Evolutionary conservation across 2,888 invertebrate genomes (phyloP).

Genomic region (Ectropis crepuscularia): DNA sequence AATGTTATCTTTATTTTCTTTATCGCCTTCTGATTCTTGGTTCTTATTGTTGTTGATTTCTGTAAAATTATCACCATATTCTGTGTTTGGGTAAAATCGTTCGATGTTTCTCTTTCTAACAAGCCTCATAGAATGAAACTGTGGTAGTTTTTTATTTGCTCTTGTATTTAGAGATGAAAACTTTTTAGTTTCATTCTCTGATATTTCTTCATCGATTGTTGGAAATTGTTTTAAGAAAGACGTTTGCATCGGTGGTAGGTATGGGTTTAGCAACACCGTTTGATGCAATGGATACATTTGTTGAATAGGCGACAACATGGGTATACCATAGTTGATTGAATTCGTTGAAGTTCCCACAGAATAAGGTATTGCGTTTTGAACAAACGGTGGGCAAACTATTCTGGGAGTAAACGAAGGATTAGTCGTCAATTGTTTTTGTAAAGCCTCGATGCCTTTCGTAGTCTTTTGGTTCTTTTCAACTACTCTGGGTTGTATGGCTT

Average conservation of each 20-base stretch:
- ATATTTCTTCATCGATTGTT: slow-evolving; percentile 70
- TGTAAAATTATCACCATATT: slow-evolving; percentile 76
- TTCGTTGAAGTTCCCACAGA: slow-evolving; percentile 56
- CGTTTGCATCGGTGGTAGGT: slow-evolving; percentile 73
- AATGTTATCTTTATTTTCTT: slow-evolving; percentile 64
- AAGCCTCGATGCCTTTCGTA: slow-evolving; percentile 67
- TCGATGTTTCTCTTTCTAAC: slow-evolving; percentile 77
- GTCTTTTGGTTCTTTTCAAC: slow-evolving; percentile 72
- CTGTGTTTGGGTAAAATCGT: slow-evolving; percentile 80
- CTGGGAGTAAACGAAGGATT: slow-evolving; percentile 80
- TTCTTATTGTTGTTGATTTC: slow-evolving; percentile 79
- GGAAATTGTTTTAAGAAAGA: slow-evolving; percentile 75
- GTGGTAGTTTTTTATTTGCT: slow-evolving; percentile 63
- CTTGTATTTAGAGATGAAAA: slow-evolving; percentile 78
- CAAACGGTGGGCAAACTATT: slow-evolving; percentile 77
- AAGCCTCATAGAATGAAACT: slow-evolving; percentile 80
- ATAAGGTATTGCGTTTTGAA: slow-evolving; percentile 69
- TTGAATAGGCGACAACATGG: slow-evolving; percentile 75
- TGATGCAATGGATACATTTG: slow-evolving; percentile 78
- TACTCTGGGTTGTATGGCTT: slow-evolving; percentile 83
- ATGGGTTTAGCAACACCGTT: slow-evolving; percentile 74
- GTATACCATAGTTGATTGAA: slow-evolving; percentile 63
- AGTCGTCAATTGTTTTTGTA: slow-evolving; percentile 78
- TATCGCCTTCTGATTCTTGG: slow-evolving; percentile 54
- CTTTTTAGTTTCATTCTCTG: slow-evolving; percentile 66